Evolutionary conservation across 2,113 vertebrate species (phyloP), one percentile per base, ranked within the genome.

Genomic region (Anguilla japonica): DNA sequence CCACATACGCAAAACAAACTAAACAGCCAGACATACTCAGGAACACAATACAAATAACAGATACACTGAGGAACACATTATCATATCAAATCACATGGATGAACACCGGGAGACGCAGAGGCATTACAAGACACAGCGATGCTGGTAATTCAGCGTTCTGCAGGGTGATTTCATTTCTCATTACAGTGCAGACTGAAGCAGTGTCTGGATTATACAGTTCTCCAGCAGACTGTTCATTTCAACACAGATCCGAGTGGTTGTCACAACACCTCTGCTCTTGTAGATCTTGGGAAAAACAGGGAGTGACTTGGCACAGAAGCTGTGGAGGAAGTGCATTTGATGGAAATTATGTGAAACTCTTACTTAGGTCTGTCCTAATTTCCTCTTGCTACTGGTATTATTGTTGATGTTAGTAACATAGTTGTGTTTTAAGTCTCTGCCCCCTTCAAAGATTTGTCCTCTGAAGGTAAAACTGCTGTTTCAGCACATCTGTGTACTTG

Each of bases 381-480:
- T 67, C 20, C 18, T 22, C 22, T 67, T 67, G 22, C 60, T 26
- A 26, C 60, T 22, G 22, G 18, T 67, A 8, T 67, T 67, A 26
- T 11, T 67, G 20, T 67, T 67, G 60, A 67, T 26, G 26, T 20
- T 15, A 60, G 22, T 67, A 53, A 53, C 50, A 67, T 26, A 2
- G 60, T 11, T 26, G 60, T 20, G 60, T 67, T 67, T 67, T 5
- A 67, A 67, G 79, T 82, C 53, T 60, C 78, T 57, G 84, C 20
- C 29, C 40, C 9, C 84, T 79, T 78, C 78, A 79, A 85, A 85
- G 53, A 80, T 50, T 57, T 53, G 15, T 50, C 56, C 56, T 26
- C 57, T n/a, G 57, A 43, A n/a, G 16, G 56, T 26, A 86, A 86
- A 86, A 67, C 26, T 46, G 26, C 40, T 67, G 79, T 13, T 56